These are phyloP conservation scores for Drosophila punjabiensis DNA, from an alignment of 1,140 invertebrate species.

Conservation along the genomic window DNA sequence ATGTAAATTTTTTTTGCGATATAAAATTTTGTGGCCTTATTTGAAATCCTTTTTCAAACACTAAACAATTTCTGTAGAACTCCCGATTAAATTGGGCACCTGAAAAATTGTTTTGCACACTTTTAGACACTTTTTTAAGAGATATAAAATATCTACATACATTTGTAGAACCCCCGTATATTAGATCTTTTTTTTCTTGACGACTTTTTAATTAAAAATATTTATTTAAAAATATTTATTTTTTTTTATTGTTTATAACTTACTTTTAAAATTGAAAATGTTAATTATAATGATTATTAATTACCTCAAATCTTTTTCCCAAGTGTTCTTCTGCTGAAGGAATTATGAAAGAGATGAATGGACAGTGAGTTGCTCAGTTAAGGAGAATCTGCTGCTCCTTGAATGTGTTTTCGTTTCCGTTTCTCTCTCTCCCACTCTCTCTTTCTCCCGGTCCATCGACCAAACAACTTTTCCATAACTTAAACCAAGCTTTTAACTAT, in stretches of 20 bases:
- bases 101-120: too few species aligned
- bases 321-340: neutral
- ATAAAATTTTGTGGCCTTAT: neutral
- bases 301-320: neutral
- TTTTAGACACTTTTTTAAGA: too few species aligned
- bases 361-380: neutral
- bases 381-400: constrained; percentile 4
- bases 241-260: too few species aligned
- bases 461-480: constrained; percentile 14
- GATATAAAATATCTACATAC: too few species aligned
- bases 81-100: too few species aligned
- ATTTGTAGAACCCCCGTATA: neutral
- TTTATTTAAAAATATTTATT: too few species aligned
- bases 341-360: constrained; percentile 18
- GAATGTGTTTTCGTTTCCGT: constrained; percentile 4
- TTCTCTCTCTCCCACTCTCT: neutral
- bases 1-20: neutral
- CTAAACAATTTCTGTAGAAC: too few species aligned
- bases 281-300: neutral
- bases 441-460: neutral
- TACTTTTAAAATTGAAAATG: neutral
- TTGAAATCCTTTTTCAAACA: neutral
- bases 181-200: neutral
- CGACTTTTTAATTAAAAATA: too few species aligned
- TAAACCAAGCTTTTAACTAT: constrained; percentile 11